These are phyloP conservation scores for Trichogramma evanescens DNA, from an alignment of 2,888 invertebrate species.

Conservation along the genomic window DNA sequence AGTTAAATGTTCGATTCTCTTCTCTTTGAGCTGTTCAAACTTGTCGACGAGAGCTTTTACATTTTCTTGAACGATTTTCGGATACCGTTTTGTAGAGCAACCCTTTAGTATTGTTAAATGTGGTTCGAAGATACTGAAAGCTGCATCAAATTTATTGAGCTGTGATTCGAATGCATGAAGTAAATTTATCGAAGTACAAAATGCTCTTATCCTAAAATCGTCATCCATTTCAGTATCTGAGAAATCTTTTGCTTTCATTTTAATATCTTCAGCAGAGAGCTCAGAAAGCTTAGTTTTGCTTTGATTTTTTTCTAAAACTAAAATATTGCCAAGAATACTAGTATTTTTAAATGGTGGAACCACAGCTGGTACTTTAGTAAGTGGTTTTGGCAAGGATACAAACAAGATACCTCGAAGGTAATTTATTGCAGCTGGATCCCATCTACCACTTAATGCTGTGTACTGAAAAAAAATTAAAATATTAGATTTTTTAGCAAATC, in stretches of 20 bases:
- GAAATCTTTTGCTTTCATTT: slow-evolving; percentile 57
- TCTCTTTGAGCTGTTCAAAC: slow-evolving; percentile 51
- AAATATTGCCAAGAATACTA: slow-evolving; percentile 51
- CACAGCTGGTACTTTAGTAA: slow-evolving; percentile 55
- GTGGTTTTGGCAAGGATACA: slow-evolving; percentile 60
- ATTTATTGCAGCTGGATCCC: slow-evolving; percentile 72
- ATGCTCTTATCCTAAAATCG: slow-evolving; percentile 59
- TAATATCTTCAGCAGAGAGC: slow-evolving; percentile 35
- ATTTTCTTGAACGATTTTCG: slow-evolving; percentile 50
- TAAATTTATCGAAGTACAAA: slow-evolving; percentile 54
- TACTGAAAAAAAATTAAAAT: slow-evolving; percentile 52
- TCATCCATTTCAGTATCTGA: slow-evolving; percentile 50
- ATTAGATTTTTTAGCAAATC: background rate
- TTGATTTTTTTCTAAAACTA: slow-evolving; percentile 55
- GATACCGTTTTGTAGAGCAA: slow-evolving; percentile 58
- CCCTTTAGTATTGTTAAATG: slow-evolving; percentile 53
- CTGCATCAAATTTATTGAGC: slow-evolving; percentile 36
- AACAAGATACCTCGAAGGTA: slow-evolving; percentile 72
- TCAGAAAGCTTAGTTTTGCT: slow-evolving; percentile 39
- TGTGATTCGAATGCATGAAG: slow-evolving; percentile 51
- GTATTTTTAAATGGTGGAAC: slow-evolving; percentile 63
- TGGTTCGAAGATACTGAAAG: slow-evolving; percentile 41
- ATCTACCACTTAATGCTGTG: slow-evolving; percentile 69
- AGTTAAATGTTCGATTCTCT: slow-evolving; percentile 54
- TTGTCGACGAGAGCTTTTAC: slow-evolving; percentile 48